phyloP scores from a whole-genome alignment of 53 echinoderm and acorn worm species.

The Paracentrotus lividus region DNA sequence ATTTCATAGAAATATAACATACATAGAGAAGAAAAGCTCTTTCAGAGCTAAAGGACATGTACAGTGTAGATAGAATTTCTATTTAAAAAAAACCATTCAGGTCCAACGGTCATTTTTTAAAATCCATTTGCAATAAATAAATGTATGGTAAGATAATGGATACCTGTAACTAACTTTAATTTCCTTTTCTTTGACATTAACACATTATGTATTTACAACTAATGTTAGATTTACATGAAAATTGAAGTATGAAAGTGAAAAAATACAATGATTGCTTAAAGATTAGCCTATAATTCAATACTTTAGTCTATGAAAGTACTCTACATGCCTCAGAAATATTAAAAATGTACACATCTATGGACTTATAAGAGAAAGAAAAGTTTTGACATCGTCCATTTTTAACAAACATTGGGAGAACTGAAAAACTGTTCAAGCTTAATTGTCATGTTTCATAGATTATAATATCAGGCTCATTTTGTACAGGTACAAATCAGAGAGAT shows the following conservation, averaged over 20 bases:
- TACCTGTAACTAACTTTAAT: background rate
- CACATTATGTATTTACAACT: background rate
- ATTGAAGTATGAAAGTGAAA: background rate
- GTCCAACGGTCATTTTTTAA: background rate
- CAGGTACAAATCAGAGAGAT: no score
- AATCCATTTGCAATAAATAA: background rate
- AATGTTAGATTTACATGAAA: background rate
- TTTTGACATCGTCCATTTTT: no score
- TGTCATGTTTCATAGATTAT: no score
- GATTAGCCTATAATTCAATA: no score
- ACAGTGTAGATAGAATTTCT: background rate
- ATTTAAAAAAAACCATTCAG: background rate
- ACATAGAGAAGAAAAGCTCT: background rate
- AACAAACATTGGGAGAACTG: no score
- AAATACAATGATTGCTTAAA: background rate
- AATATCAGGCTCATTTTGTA: no score
- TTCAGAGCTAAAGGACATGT: background rate
- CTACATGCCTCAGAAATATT: no score
- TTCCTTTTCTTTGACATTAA: background rate
- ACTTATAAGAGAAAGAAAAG: no score
- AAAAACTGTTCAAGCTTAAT: no score
- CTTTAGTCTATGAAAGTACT: background rate
- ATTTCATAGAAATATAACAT: no score
- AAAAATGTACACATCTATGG: no score
- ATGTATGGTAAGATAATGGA: background rate